Percentiles rank a stretch among this genome's conserved stretches.
Evolutionary conservation across 2,888 invertebrate genomes (phyloP).

Genomic region (Mythimna impura): DNA sequence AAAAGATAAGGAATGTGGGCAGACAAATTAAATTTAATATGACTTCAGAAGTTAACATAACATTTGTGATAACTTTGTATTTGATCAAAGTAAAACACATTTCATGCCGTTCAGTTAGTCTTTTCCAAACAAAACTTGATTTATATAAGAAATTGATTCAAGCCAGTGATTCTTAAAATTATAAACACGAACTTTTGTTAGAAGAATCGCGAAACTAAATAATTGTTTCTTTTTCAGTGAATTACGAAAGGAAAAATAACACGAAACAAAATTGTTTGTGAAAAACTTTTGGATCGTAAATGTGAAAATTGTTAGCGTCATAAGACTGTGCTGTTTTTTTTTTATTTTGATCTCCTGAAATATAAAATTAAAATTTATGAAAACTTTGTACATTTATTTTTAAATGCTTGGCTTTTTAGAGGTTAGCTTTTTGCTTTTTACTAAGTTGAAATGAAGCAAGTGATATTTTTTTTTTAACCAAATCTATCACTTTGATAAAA

Average conservation of each 20-base stretch:
- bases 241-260: not conserved
- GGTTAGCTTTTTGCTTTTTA: not conserved
- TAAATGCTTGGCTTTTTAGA: too few species aligned
- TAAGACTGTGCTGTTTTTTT: not conserved
- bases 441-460: not conserved
- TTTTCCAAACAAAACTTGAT: constrained; percentile 3
- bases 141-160: not conserved
- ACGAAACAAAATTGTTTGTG: not conserved
- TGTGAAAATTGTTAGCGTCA: not conserved
- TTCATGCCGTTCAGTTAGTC: not conserved
- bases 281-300: not conserved
- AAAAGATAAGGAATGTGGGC: not conserved
- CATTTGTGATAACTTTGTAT: constrained; percentile 2
- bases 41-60: constrained; percentile 4
- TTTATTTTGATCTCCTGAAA: not conserved
- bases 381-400: too few species aligned
- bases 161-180: constrained; percentile 15
- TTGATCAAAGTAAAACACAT: constrained; percentile 8
- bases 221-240: not conserved
- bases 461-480: too few species aligned
- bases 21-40: not conserved
- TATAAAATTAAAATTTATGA: too few species aligned
- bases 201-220: not conserved
- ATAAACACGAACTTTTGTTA: constrained; percentile 3
- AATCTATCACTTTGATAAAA: too few species aligned